These are phyloP conservation scores for Creontiades dilutus DNA, from an alignment of 2,888 invertebrate genomes.

Conservation along the genomic window DNA sequence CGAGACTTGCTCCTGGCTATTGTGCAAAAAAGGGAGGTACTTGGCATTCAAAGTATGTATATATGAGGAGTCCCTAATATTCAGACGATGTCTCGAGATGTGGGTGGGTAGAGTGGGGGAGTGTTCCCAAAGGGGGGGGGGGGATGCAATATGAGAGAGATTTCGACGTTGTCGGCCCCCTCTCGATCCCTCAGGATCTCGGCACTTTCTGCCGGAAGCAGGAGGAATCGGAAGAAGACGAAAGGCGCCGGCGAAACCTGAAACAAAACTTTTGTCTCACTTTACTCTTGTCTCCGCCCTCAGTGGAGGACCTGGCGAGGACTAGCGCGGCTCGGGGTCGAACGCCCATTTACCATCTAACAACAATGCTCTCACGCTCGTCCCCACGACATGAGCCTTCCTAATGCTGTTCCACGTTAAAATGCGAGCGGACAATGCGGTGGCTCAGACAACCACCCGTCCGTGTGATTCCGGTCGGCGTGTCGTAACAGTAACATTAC, in stretches of 20 bases:
- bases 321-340: neutral
- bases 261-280: conserved; percentile 51
- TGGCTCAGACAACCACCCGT: neutral
- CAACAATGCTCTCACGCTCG: conserved; percentile 54
- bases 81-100: conserved; percentile 60
- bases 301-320: neutral
- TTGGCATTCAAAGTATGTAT: conserved; percentile 71
- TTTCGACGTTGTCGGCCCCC: neutral
- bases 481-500: conserved; percentile 32
- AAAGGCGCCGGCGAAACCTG: conserved; percentile 41
- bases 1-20: conserved; percentile 66
- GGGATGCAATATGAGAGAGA: conserved; percentile 52
- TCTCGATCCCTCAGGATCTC: neutral
- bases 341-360: conserved; percentile 44
- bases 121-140: neutral
- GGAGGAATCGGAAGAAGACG: conserved; percentile 40
- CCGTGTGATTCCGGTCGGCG: conserved; percentile 25
- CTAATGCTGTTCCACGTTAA: conserved; percentile 50
- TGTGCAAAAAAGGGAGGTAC: conserved; percentile 67
- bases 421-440: conserved; percentile 28
- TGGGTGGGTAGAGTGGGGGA: neutral
- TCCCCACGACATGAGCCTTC: conserved; percentile 8
- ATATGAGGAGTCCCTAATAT: conserved; percentile 68
- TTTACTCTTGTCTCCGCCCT: neutral
- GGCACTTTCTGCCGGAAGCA: conserved; percentile 30